Evolutionary conservation across 2,888 invertebrate genomes (phyloP).

Genomic region (Magallana nippona): DNA sequence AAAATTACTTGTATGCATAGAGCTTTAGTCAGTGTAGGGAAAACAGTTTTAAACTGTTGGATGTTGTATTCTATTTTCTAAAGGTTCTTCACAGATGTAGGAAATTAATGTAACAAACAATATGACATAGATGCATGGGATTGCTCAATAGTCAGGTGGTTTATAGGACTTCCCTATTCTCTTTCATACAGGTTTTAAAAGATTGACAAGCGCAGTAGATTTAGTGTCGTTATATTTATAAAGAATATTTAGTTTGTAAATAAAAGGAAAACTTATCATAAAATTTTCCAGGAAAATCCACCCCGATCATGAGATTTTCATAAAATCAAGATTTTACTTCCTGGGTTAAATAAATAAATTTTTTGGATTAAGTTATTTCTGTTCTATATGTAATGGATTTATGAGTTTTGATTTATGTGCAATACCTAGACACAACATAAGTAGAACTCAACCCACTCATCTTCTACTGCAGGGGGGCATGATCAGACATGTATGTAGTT

Average conservation of each 20-base stretch:
- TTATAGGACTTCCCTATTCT: neutral
- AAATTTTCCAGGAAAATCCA: too few species aligned
- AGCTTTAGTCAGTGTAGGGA: too few species aligned
- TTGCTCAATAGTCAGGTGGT: neutral
- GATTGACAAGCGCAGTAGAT: neutral
- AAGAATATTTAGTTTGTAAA: too few species aligned
- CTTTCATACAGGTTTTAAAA: neutral
- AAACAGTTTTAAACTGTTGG: neutral
- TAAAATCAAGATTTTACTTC: too few species aligned
- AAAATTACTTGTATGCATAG: too few species aligned
- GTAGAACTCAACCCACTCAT: constrained; percentile 6
- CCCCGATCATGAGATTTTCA: too few species aligned
- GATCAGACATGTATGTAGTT: constrained; percentile 10
- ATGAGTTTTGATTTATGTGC: neutral
- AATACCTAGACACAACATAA: neutral
- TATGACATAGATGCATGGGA: neutral
- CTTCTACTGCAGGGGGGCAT: neutral
- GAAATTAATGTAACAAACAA: neutral
- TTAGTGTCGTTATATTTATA: neutral
- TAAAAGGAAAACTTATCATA: too few species aligned
- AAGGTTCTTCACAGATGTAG: neutral
- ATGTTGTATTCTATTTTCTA: neutral
- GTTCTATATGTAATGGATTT: too few species aligned
- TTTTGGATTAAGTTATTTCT: too few species aligned
- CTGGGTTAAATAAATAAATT: too few species aligned